These are phyloP conservation scores for Enteromius mattozi DNA, from an alignment of 2,797 vertebrate species.

Conservation along the genomic window DNA sequence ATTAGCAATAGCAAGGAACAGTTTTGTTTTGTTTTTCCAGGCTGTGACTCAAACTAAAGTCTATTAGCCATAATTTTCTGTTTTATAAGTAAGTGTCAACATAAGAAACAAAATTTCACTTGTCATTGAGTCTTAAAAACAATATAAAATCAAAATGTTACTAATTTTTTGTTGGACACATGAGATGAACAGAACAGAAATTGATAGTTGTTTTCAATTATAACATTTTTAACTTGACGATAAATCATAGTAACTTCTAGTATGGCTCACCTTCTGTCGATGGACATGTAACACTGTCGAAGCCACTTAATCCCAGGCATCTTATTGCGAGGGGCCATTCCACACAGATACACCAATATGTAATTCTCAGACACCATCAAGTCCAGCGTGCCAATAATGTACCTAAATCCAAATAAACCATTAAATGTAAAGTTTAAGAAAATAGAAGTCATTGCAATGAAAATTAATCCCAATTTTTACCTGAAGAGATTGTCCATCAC, in stretches of 20 bases:
- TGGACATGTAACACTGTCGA: slow-evolving; percentile 81
- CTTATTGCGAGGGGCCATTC: slow-evolving; percentile 79
- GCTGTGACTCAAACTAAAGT: neutral
- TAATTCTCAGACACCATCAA: slow-evolving; percentile 85
- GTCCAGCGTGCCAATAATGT: slow-evolving; percentile 85
- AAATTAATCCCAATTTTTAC: slow-evolving; percentile 61
- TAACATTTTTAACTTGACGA: neutral
- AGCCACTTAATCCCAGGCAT: slow-evolving; percentile 84
- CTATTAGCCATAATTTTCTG: neutral
- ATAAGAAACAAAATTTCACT: too few species aligned
- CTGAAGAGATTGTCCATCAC: slow-evolving; percentile 89
- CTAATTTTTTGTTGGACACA: neutral
- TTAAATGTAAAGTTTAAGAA: neutral
- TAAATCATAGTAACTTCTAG: neutral
- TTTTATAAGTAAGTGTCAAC: too few species aligned
- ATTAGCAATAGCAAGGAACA: neutral
- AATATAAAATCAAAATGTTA: too few species aligned
- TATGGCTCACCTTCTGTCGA: slow-evolving; percentile 72
- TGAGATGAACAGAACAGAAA: neutral
- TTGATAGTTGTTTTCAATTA: neutral
- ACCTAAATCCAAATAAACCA: slow-evolving; percentile 71
- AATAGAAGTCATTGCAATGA: neutral
- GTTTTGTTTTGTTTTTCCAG: neutral
- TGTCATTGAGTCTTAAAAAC: too few species aligned
- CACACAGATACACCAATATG: slow-evolving; percentile 82